Evolutionary conservation across 2,888 invertebrate species (phyloP), one percentile per base, ranked within the genome.

Genomic region (Tolmerus cingulatus): DNA sequence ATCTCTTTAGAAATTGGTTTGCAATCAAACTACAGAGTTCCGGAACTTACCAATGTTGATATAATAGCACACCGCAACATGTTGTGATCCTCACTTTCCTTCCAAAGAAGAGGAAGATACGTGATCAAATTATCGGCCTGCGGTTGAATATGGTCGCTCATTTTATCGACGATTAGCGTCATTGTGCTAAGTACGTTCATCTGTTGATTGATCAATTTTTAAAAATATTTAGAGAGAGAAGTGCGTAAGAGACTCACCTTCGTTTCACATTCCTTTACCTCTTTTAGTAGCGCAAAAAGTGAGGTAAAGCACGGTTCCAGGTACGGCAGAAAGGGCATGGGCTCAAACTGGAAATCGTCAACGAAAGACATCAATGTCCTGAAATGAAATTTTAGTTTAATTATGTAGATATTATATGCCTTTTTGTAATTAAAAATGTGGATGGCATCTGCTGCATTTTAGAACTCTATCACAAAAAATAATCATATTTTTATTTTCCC

Each of bases 41-140:
- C 1, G 23, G 5, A 37, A 76, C 23, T 74, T 87, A 97, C 96
- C 76, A 98, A 94, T 0, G 97, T 96, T 4, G 97, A 95, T 12
- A 98, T 95, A 89, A 98, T 97, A 77, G 98, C 97, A 91, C 98
- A 98, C 16, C 97, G 94, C 89, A 98, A 93, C 97, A 98, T 97
- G 92, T 97, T 96, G 91, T 97, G 97, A 88, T 96, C 95, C 88
- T 95, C 96, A 12, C 98, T 97, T 92, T 97, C 97, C 88, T 95
- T 95, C 98, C 98, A 98, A 89, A 98, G 93, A 89, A 95, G 93
- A 12, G 98, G 98, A 89, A 98, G 94, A 92, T 97, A 98, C 87
- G 95, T 95, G 89, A 97, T 95, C 86, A 98, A 94, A 19, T 96
- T 94, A 87, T 94, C 94, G 87, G 94, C 94, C 92, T 96, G 95